Evolutionary conservation across 2,797 vertebrate species (phyloP).

Genomic region (Columba guinea): DNA sequence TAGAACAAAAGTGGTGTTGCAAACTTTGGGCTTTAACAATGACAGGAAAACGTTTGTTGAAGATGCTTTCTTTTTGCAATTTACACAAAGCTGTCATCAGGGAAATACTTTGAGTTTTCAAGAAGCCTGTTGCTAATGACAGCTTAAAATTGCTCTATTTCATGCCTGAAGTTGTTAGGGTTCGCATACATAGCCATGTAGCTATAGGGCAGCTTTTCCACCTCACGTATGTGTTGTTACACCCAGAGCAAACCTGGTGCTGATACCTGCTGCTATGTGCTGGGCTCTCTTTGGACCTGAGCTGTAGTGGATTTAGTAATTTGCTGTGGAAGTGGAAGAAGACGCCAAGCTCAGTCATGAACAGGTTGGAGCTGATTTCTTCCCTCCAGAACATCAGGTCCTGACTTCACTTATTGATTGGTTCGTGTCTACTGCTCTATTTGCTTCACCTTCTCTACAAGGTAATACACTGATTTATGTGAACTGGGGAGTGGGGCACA

Average conservation of each 20-base stretch:
- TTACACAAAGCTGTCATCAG: not conserved
- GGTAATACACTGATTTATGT: not conserved
- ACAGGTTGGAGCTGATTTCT: not conserved
- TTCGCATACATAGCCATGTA: rapidly evolving
- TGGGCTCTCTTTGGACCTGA: not conserved
- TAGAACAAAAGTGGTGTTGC: not conserved
- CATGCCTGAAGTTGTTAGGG: not conserved
- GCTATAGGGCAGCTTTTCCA: rapidly evolving
- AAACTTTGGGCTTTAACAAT: not conserved
- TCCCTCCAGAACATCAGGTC: not conserved
- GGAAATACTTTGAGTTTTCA: not conserved
- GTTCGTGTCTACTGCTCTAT: not conserved
- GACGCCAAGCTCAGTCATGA: not conserved
- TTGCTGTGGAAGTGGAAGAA: not conserved
- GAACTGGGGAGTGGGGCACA: not conserved
- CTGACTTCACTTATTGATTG: not conserved
- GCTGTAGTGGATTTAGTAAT: not conserved
- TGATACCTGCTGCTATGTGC: not conserved
- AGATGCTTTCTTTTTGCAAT: not conserved
- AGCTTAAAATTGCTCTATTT: not conserved
- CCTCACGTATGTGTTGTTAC: rapidly evolving
- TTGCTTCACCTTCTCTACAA: not conserved
- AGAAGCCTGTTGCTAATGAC: not conserved
- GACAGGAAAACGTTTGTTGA: not conserved
- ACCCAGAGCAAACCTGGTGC: not conserved